Conservation (phyloP, 2,113 vertebrate species). For the Nothoprocta perdicaria region DNA sequence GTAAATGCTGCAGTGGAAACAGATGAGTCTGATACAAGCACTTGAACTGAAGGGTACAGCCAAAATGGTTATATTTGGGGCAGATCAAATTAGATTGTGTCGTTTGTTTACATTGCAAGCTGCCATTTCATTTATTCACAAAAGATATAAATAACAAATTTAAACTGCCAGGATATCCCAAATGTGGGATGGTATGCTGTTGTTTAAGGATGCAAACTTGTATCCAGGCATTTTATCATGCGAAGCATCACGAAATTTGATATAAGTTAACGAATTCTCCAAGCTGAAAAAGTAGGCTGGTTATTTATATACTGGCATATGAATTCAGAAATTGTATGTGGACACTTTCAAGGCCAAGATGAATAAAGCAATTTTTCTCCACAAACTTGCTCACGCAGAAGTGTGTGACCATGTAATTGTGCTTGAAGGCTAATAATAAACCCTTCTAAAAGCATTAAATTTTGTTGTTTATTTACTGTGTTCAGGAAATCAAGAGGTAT, state of each 20-base stretch:
- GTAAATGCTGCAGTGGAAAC: neutral
- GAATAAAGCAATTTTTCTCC: neutral
- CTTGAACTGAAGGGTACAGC: neutral
- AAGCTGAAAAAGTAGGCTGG: neutral
- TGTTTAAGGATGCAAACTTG: neutral
- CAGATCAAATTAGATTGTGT: neutral
- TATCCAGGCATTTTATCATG: neutral
- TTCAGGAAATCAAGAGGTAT: neutral
- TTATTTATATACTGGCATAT: neutral
- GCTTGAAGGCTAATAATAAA: neutral
- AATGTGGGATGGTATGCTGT: neutral
- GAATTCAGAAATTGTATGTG: neutral
- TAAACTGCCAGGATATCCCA: neutral
- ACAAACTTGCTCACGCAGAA: neutral
- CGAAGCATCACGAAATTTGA: neutral
- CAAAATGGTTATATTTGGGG: neutral
- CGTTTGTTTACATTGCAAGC: neutral
- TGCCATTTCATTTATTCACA: neutral
- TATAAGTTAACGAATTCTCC: neutral
- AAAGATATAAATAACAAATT: neutral
- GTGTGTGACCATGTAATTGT: accelerated
- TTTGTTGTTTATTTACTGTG: neutral
- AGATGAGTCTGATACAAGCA: neutral
- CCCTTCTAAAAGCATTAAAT: neutral
- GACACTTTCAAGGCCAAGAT: neutral